A percentile compares a stretch with the other conserved stretches of the same genome.
phyloP scores from a whole-genome alignment of 2,113 vertebrate species.

The Sorex araneus region DNA sequence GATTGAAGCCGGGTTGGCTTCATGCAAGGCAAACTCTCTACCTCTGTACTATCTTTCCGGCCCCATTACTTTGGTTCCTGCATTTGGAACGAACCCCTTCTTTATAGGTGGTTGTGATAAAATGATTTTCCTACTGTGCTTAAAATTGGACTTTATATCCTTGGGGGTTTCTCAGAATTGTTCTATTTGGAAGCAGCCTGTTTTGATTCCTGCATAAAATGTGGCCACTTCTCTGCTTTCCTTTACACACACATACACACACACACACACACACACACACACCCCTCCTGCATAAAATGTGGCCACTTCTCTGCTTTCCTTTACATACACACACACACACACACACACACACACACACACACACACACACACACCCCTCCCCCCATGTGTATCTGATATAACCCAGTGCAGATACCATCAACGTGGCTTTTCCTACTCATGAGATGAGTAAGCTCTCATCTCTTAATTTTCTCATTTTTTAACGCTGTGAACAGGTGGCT shows the following conservation, averaged over 20 bases:
- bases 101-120: slow-evolving; percentile 25
- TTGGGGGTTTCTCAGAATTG: neutral
- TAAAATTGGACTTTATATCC: neutral
- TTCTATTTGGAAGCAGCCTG: neutral
- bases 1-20: too few relatives aligned
- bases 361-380: too few relatives aligned
- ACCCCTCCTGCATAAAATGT: neutral
- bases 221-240: neutral
- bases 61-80: neutral
- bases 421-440: neutral
- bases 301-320: neutral
- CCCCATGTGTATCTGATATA: neutral
- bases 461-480: slow-evolving; percentile 51
- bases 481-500: slow-evolving; percentile 74
- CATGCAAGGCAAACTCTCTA: too few relatives aligned
- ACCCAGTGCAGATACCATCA: neutral
- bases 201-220: neutral
- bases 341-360: too few relatives aligned
- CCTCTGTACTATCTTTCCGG: too few relatives aligned
- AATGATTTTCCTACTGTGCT: neutral
- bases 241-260: too few relatives aligned
- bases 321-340: too few relatives aligned
- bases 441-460: slow-evolving; percentile 6
- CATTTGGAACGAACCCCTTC: slow-evolving; percentile 26
- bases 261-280: too few relatives aligned